phyloP scores from a whole-genome alignment of 2,113 vertebrate species.

The Xyrauchen texanus region DNA sequence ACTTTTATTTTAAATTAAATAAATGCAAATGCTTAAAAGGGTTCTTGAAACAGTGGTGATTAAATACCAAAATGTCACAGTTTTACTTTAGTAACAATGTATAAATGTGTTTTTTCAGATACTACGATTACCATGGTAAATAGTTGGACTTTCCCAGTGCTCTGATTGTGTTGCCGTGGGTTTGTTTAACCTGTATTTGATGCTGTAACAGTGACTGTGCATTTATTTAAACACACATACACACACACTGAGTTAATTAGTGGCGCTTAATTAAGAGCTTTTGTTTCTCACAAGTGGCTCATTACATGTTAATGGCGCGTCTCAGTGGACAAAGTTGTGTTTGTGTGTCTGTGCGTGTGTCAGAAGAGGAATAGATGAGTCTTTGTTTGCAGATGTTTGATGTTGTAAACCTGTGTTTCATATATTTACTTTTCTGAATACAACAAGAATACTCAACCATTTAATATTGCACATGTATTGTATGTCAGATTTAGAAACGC shows the following conservation, averaged over 20 bases:
- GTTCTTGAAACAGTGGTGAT: too few relatives aligned
- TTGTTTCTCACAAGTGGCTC: constrained; percentile 38
- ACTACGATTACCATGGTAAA: too few relatives aligned
- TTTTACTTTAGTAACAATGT: too few relatives aligned
- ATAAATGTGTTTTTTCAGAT: too few relatives aligned
- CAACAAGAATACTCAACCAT: not conserved
- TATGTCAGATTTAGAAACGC: too few relatives aligned
- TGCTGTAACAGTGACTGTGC: not conserved
- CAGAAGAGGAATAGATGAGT: constrained; percentile 56
- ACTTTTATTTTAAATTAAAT: too few relatives aligned
- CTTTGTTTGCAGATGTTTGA: constrained; percentile 60
- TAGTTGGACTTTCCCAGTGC: too few relatives aligned
- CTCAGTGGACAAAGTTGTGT: not conserved
- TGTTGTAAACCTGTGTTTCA: constrained; percentile 3
- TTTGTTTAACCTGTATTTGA: not conserved
- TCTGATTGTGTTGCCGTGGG: not conserved
- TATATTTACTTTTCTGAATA: not conserved
- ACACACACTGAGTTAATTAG: constrained; percentile 30
- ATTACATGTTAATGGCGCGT: constrained; percentile 13
- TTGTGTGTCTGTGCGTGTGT: not conserved
- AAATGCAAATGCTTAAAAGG: too few relatives aligned
- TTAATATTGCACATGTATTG: too few relatives aligned
- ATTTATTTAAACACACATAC: not conserved
- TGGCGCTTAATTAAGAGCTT: constrained; percentile 30
- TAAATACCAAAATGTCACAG: too few relatives aligned